Percentiles rank a stretch among this genome's conserved stretches.
These are phyloP conservation scores for Bettongia penicillata DNA, from an alignment of 2,113 vertebrate genomes.

Conservation along the genomic window DNA sequence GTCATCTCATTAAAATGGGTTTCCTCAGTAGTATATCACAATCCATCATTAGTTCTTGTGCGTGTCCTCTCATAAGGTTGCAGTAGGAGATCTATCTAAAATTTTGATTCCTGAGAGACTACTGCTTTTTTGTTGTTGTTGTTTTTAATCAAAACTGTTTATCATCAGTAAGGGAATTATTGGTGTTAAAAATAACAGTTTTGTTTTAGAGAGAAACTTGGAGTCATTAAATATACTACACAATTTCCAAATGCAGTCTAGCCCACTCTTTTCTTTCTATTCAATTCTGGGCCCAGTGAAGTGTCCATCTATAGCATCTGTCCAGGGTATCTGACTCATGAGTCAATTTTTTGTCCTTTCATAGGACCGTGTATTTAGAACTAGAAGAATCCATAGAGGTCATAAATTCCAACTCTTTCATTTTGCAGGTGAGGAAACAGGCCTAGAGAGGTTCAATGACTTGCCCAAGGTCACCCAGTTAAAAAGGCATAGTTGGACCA, in stretches of 20 bases:
- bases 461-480: neutral
- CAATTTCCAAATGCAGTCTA: neutral
- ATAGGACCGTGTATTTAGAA: neutral
- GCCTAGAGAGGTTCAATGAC: neutral
- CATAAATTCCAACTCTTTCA: neutral
- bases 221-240: neutral
- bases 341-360: neutral
- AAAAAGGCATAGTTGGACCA: neutral
- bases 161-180: neutral
- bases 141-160: neutral
- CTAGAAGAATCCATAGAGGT: neutral
- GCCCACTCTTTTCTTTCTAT: neutral
- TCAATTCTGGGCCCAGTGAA: neutral
- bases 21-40: neutral
- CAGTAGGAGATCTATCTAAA: neutral
- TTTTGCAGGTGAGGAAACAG: neutral
- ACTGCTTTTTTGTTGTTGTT: neutral
- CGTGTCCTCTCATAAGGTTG: neutral
- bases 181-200: neutral
- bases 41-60: neutral
- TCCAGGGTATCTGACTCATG: neutral
- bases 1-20: neutral
- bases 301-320: neutral
- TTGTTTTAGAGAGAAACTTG: neutral
- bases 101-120: neutral